A percentile compares a stretch with the other conserved stretches of the same genome.
Conservation (phyloP, 37 sponge, comb jelly and placozoan species). For the Bolinopsis microptera region DNA sequence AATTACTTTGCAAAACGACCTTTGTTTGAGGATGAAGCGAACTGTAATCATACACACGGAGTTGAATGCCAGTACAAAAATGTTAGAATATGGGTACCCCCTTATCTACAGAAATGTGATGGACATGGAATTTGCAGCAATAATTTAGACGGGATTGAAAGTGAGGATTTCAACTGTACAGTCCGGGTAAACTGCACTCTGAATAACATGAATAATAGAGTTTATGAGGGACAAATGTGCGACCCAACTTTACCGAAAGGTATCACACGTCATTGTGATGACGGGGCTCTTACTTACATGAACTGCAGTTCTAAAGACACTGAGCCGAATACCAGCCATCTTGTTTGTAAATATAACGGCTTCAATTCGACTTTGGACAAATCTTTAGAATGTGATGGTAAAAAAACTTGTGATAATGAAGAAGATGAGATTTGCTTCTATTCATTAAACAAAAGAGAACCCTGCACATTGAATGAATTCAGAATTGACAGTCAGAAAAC, state of each 20-base stretch:
- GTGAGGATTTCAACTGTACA: neutral
- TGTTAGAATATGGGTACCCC: neutral
- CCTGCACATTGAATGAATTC: too few species aligned
- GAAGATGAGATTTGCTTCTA: conserved; percentile 6
- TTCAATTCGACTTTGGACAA: neutral
- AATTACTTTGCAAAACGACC: neutral
- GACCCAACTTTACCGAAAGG: neutral
- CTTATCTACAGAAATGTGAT: neutral
- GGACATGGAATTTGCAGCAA: neutral
- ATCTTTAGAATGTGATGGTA: neutral
- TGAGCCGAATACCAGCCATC: too few species aligned
- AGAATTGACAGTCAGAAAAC: neutral
- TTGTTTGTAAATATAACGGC: neutral
- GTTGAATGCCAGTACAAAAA: neutral
- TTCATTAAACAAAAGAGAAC: neutral
- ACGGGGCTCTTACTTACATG: neutral
- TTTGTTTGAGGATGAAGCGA: neutral
- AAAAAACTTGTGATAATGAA: neutral
- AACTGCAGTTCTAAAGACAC: neutral
- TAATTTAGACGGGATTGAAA: neutral
- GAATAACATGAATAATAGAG: neutral
- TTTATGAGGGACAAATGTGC: neutral
- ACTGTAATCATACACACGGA: neutral
- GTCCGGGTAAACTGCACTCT: neutral
- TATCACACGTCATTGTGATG: neutral